Base-by-base conservation (phyloP, 2,797 vertebrate species). In the Allobates femoralis region DNA sequence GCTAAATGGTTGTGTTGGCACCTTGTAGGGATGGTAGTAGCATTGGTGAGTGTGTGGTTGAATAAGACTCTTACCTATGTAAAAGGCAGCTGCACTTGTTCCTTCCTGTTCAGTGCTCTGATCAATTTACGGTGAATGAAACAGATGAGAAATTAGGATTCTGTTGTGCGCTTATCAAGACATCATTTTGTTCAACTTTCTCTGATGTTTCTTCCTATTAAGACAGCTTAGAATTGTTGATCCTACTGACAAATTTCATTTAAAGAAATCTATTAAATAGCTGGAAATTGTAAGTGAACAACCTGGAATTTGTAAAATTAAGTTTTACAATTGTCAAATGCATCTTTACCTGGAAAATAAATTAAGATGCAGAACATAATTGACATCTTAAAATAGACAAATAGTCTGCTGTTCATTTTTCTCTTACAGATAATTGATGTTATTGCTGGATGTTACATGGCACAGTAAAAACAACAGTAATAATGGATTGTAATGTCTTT, bases 261-360 rank as follows among this genome's bases (percentile, higher is more conserved):
- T 79, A 79, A 64, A 79, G 14, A 79, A 79, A 64, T 18, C 55
- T 15, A 12, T 32, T 56, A 58, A 79, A 79, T 62, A 14, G 56
- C 26, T 28, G 23, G 41, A 41, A 64, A 62, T 62, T 64, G 32
- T 79, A 60, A 62, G 41, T 79, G 62, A 62, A 79, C 3, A n/a
- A 60, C 26, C 58, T 81, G 28, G 66, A 81, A 66, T 81, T 51
- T 30, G 60, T 30, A 51, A 30, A 81, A 28, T 30, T 51, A n/a
- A 51, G 15, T 66, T 81, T 66, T 64, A 30, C 41, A 81, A 50
- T 34, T n/a, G 16, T 50, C 21, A 3, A 28, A 50, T 28, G 11
- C 37, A 11, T 46, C 41, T 60, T 46, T 34, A 34, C 32, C 56
- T 16, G 56, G 58, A 56, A 41, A 60, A 79, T 79, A 62, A 79